A percentile compares a stretch with the other conserved stretches of the same genome.
phyloP scores from a whole-genome alignment of 2,888 invertebrate species.

The Cephus rjabovi region DNA sequence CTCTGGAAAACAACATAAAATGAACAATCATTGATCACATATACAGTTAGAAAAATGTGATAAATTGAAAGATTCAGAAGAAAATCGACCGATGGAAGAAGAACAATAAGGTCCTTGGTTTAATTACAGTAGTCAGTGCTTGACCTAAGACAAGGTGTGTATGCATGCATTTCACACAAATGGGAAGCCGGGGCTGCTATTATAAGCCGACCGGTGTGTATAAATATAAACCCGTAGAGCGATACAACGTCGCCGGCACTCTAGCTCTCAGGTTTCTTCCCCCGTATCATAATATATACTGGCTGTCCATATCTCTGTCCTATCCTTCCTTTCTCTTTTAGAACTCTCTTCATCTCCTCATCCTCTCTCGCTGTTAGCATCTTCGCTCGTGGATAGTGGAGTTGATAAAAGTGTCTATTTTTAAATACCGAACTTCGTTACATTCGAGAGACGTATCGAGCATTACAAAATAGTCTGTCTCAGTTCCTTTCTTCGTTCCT shows the following conservation, averaged over 20 bases:
- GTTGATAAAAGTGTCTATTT: not conserved
- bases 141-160: slow-evolving; percentile 52
- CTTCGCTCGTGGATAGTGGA: not conserved
- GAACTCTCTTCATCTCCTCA: not conserved
- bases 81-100: not conserved
- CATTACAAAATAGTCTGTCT: not conserved
- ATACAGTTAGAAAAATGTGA: not conserved
- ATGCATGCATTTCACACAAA: slow-evolving; percentile 55
- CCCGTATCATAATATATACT: slow-evolving; percentile 55
- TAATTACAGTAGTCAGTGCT: slow-evolving; percentile 29
- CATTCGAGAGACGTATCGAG: not conserved
- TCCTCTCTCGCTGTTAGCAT: not conserved
- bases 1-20: not conserved
- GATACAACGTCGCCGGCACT: slow-evolving; percentile 44
- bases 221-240: slow-evolving; percentile 60
- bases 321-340: slow-evolving; percentile 32
- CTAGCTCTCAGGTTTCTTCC: slow-evolving; percentile 60
- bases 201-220: slow-evolving; percentile 56
- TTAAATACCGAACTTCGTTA: not conserved
- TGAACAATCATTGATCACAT: not conserved
- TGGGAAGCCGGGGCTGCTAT: slow-evolving; percentile 49
- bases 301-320: slow-evolving; percentile 27
- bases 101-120: not conserved
- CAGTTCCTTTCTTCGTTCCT: not conserved
- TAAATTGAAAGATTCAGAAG: not conserved